Evolutionary conservation across 2,113 vertebrate genomes (phyloP).

Genomic region (Arvicanthis niloticus): DNA sequence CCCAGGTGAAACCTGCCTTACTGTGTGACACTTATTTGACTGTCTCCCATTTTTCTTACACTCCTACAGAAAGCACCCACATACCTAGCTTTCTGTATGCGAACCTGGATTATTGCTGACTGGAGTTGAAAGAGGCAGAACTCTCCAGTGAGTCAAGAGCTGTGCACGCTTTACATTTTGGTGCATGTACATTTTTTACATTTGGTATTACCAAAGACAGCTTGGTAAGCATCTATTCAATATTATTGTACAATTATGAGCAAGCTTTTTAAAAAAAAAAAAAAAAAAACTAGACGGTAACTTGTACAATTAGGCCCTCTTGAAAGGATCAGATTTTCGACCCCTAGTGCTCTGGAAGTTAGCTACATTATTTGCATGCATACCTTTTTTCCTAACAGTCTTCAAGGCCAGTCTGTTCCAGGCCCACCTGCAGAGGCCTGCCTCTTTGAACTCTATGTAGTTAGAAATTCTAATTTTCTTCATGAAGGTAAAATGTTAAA

Average conservation of each 20-base stretch:
- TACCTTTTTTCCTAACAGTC: not conserved
- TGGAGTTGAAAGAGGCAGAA: not conserved
- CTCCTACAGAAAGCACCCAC: not conserved
- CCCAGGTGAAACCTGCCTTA: not conserved
- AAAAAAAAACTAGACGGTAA: constrained; percentile 1
- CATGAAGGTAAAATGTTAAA: constrained; percentile 24
- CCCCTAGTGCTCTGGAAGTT: not conserved
- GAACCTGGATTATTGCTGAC: not conserved
- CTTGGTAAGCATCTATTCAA: not conserved
- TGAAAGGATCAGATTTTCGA: not conserved
- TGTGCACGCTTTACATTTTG: not conserved
- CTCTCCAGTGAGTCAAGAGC: not conserved
- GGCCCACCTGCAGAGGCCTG: not conserved
- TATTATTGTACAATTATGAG: constrained; percentile 28
- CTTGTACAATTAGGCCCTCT: not conserved
- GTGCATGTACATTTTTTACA: too few relatives aligned
- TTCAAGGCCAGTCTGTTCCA: not conserved
- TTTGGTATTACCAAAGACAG: not conserved
- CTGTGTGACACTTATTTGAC: not conserved
- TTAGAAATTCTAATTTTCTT: constrained; percentile 39
- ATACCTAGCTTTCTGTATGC: not conserved
- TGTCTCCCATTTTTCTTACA: not conserved
- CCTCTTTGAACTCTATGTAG: constrained; percentile 11
- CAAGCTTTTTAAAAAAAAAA: not conserved
- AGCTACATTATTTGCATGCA: not conserved